Conservation (phyloP, 2,797 vertebrate species). For the Liparis tanakae region DNA sequence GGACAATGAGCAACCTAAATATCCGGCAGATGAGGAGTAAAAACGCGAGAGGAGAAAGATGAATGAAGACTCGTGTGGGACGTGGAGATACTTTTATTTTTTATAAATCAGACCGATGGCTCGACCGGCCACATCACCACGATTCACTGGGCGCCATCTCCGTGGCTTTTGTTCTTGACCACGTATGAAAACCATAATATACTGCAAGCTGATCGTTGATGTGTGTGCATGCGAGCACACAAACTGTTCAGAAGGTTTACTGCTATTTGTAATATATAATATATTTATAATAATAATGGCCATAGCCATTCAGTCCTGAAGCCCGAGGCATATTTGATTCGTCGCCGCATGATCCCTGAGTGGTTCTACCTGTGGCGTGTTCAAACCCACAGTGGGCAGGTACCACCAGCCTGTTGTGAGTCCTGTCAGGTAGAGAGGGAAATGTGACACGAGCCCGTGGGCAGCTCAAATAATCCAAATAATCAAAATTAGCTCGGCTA, state of each 20-base stretch:
- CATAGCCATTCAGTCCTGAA: conserved; percentile 33
- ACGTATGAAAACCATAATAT: conserved; percentile 65
- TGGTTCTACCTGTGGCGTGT: conserved; percentile 34
- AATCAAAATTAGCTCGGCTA: conserved; percentile 12
- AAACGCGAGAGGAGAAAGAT: conserved; percentile 29
- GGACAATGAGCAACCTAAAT: conserved; percentile 18
- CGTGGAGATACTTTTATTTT: conserved; percentile 22
- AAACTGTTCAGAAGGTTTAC: conserved; percentile 25
- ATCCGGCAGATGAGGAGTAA: conserved; percentile 40
- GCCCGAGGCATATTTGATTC: conserved; percentile 38
- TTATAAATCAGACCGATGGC: conserved; percentile 53
- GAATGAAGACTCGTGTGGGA: conserved; percentile 32
- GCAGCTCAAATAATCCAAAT: conserved; percentile 29
- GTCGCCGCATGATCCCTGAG: conserved; percentile 13
- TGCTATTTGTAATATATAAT: conserved; percentile 10
- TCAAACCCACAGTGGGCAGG: too few species aligned
- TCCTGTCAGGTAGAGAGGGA: conserved; percentile 46
- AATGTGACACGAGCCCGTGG: conserved; percentile 33
- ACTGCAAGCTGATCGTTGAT: conserved; percentile 27
- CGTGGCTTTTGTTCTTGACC: conserved; percentile 56
- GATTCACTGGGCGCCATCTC: conserved; percentile 55
- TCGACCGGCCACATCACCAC: conserved; percentile 69
- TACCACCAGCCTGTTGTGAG: conserved; percentile 43
- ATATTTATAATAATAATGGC: background rate
- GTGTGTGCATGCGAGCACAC: conserved; percentile 11